phyloP scores from a whole-genome alignment of 2,888 invertebrate genomes.

The Cecidostiba fungosa region DNA sequence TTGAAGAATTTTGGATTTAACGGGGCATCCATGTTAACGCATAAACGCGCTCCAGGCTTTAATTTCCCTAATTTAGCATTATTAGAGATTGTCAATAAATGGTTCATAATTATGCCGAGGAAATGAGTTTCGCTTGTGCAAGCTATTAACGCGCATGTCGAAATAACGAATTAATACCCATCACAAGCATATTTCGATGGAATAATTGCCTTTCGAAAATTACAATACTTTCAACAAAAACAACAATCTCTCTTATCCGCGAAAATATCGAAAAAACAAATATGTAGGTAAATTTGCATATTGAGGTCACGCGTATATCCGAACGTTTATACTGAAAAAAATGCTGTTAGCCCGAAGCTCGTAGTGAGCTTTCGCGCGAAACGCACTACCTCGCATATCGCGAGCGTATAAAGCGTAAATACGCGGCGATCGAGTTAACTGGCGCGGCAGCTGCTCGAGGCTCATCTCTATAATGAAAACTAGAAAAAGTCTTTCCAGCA shows the following conservation, averaged over 20 bases:
- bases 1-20: too few species aligned
- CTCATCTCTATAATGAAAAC: neutral
- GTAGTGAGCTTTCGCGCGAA: neutral
- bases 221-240: too few species aligned
- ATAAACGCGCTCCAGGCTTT: neutral
- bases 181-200: too few species aligned
- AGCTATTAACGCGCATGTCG: too few species aligned
- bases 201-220: too few species aligned
- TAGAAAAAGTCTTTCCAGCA: neutral
- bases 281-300: neutral
- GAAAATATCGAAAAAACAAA: neutral
- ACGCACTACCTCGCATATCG: neutral
- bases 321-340: neutral
- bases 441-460: conserved; percentile 12
- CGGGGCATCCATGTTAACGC: neutral
- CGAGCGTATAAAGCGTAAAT: neutral
- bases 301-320: neutral
- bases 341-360: neutral
- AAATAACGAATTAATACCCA: too few species aligned
- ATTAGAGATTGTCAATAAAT: neutral
- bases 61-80: neutral
- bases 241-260: too few species aligned
- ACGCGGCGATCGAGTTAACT: conserved; percentile 15
- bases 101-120: neutral
- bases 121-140: neutral